Conservation (phyloP, 2,113 vertebrate genomes). For the Malurus cyaneus region DNA sequence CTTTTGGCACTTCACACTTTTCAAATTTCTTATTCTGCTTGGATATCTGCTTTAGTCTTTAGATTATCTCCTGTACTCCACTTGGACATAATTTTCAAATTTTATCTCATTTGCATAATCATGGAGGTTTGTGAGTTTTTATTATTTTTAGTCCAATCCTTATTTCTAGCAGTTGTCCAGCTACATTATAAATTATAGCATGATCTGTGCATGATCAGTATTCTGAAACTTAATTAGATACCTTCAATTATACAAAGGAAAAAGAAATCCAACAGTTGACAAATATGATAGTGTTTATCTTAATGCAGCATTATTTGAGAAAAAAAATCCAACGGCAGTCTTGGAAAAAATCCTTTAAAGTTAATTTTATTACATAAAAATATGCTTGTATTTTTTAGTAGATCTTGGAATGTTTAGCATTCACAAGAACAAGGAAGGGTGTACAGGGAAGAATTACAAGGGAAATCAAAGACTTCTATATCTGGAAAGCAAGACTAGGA, state of each 20-base stretch:
- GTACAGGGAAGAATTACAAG: background rate
- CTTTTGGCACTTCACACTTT: background rate
- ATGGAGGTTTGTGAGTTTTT: background rate
- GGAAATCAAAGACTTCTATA: background rate
- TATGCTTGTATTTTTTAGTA: background rate
- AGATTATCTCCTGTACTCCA: background rate
- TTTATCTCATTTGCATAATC: background rate
- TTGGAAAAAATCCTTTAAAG: background rate
- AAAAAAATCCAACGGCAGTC: background rate
- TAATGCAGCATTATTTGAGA: background rate
- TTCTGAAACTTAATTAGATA: constrained; percentile 16
- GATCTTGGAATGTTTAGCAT: background rate
- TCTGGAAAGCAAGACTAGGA: background rate
- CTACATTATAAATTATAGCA: background rate
- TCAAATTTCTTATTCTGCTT: background rate
- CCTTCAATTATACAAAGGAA: background rate
- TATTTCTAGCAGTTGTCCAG: constrained; percentile 9
- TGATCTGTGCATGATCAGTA: constrained; percentile 6
- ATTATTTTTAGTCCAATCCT: background rate
- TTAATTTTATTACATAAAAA: background rate
- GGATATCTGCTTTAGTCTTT: background rate
- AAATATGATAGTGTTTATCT: constrained; percentile 7
- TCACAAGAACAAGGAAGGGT: background rate
- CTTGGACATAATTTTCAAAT: background rate
- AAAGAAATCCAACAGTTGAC: background rate